These are phyloP conservation scores for Orthosia gothica DNA, from an alignment of 2,888 invertebrate genomes.

Conservation along the genomic window DNA sequence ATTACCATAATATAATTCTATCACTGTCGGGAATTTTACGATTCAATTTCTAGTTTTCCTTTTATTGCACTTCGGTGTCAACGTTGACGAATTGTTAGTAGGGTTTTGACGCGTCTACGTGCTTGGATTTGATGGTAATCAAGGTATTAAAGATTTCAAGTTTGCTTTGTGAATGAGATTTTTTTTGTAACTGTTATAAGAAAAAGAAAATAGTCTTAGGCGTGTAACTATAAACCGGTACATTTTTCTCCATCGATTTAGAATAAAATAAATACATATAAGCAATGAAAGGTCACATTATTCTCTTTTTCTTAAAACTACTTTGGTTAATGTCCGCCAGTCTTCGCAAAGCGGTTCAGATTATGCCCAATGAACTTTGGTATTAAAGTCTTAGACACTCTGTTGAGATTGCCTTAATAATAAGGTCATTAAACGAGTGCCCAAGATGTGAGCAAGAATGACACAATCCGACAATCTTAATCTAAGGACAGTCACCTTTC, in stretches of 20 bases:
- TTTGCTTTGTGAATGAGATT: background rate
- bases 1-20: conserved; percentile 83
- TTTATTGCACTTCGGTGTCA: conserved; percentile 33
- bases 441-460: background rate
- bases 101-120: conserved; percentile 12
- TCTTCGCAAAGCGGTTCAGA: no score
- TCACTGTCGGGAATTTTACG: conserved; percentile 70
- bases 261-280: no score
- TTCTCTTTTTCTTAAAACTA: no score
- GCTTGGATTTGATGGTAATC: background rate
- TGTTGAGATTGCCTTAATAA: conserved; percentile 14
- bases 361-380: no score
- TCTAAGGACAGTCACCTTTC: background rate
- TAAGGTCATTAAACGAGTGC: background rate
- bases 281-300: no score
- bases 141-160: conserved; percentile 11
- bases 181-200: background rate
- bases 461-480: conserved; percentile 3
- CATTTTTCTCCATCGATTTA: no score
- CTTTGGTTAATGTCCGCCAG: no score
- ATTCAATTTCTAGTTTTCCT: conserved; percentile 63
- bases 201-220: background rate
- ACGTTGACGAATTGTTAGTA: conserved; percentile 29
- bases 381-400: background rate
- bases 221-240: no score